These are phyloP conservation scores for Microcaecilia unicolor DNA, from an alignment of 2,797 vertebrate genomes.

Conservation along the genomic window DNA sequence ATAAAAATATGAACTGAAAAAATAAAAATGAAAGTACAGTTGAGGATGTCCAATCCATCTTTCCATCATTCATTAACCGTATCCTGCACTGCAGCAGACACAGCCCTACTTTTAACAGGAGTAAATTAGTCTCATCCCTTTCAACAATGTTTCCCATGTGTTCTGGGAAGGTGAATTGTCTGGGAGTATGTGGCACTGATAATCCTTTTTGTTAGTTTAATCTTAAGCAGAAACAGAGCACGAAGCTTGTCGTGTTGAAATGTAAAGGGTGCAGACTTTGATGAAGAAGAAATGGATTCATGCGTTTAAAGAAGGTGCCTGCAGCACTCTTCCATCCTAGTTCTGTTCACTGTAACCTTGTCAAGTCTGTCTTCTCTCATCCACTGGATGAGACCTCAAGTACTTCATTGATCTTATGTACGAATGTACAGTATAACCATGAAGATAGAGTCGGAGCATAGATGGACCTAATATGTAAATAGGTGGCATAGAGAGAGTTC, in stretches of 20 bases:
- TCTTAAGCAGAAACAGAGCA: conserved; percentile 6
- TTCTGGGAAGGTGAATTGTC: not conserved
- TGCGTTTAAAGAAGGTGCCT: conserved; percentile 12
- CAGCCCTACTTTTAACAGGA: not conserved
- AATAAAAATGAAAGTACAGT: no score
- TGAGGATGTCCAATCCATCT: no score
- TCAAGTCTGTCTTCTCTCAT: not conserved
- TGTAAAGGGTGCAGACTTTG: conserved; percentile 18
- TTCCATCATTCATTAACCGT: no score
- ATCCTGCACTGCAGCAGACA: no score
- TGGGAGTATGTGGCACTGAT: not conserved
- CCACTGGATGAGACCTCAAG: not conserved
- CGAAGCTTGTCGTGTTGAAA: conserved; percentile 23
- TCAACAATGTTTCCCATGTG: no score
- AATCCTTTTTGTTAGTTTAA: conserved; percentile 16
- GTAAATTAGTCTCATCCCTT: not conserved
- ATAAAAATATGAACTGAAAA: no score
- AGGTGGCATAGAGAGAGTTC: no score
- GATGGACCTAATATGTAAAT: no score
- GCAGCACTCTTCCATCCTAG: conserved; percentile 7
- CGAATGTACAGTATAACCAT: no score
- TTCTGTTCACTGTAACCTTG: conserved; percentile 4
- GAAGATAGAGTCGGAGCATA: no score
- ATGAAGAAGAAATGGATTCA: conserved; percentile 23
- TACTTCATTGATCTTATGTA: not conserved